phyloP scores from a whole-genome alignment of 2,797 vertebrate species.

The Hemibagrus guttatus region DNA sequence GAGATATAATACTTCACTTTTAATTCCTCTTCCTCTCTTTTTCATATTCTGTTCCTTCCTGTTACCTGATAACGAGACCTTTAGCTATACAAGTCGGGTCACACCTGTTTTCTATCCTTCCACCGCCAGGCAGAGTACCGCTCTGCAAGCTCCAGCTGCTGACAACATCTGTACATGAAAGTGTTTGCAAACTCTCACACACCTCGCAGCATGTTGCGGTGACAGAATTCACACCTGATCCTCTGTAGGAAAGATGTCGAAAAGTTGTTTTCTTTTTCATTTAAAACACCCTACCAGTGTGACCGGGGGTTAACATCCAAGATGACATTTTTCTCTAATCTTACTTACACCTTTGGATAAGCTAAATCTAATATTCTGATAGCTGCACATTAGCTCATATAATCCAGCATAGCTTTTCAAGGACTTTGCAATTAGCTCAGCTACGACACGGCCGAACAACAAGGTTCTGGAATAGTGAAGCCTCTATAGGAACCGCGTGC shows the following conservation, averaged over 20 bases:
- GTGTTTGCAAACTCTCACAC: conserved; percentile 22
- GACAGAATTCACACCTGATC: conserved; percentile 45
- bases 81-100: conserved; percentile 21
- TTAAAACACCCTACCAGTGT: conserved; percentile 1
- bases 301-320: background rate
- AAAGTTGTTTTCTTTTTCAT: background rate
- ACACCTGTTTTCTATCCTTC: conserved; percentile 13
- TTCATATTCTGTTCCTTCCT: background rate
- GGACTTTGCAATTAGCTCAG: background rate
- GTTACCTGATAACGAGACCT: conserved; percentile 26
- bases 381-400: background rate
- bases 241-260: background rate
- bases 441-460: background rate
- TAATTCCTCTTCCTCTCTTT: background rate
- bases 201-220: conserved; percentile 23
- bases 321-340: background rate
- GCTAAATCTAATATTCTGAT: background rate
- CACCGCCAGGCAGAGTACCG: conserved; percentile 1
- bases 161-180: conserved; percentile 12
- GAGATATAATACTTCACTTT: conserved; percentile 31
- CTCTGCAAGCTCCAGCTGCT: conserved; percentile 10
- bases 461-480: conserved; percentile 27
- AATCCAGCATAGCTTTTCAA: background rate
- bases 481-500: conserved; percentile 34
- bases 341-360: background rate